These are phyloP conservation scores for Zelostemma sp. DNA, from an alignment of 1,140 invertebrate species.

Conservation along the genomic window DNA sequence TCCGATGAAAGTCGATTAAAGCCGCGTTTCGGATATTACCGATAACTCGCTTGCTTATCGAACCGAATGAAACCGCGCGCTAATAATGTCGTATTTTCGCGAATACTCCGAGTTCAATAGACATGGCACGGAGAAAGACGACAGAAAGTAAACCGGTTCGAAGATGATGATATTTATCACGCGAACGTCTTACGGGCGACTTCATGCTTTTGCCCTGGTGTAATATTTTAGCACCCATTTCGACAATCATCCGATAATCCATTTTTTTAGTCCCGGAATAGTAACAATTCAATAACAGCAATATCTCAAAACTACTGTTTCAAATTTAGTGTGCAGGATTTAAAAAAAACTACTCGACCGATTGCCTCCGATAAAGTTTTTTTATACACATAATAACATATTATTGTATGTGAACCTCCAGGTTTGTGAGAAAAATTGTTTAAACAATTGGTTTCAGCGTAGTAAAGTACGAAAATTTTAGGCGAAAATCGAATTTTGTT, in stretches of 20 bases:
- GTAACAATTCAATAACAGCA: no score
- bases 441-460: no score
- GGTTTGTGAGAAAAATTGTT: no score
- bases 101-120: conserved; percentile 5
- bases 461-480: no score
- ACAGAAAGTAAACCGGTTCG: conserved; percentile 14
- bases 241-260: not conserved
- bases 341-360: no score
- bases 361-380: not conserved
- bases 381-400: not conserved
- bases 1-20: no score
- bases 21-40: no score
- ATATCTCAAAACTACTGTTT: not conserved
- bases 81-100: conserved; percentile 14
- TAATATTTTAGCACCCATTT: conserved; percentile 10
- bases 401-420: not conserved
- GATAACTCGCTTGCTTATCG: not conserved
- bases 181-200: conserved; percentile 10
- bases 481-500: no score
- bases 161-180: conserved; percentile 12
- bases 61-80: conserved; percentile 7
- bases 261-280: no score
- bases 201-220: not conserved
- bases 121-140: conserved; percentile 8
- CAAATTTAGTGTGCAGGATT: conserved; percentile 2